Evolutionary conservation across 1,140 invertebrate species (phyloP), one percentile per base, ranked within the genome.

Genomic region (Arctopsyche grandis): DNA sequence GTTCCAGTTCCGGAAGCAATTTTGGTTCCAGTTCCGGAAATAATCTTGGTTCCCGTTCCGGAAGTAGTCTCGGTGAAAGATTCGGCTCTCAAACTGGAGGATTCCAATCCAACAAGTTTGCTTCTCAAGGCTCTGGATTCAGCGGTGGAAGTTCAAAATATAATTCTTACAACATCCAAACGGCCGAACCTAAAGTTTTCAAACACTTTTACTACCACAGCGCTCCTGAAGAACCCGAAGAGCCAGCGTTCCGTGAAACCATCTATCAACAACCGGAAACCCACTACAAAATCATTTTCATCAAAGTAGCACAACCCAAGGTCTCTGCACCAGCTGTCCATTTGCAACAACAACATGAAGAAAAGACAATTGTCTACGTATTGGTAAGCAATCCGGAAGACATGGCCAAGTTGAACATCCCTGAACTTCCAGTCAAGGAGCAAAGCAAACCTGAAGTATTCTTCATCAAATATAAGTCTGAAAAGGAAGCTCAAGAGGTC

Each of bases 281-380:
- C 82, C 93, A 94, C 84, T 94, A 94, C 88, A 94, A 94, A 83
- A 93, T 93, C 63, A 93, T 94, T 75, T 94, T 94, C 88, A 94
- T 94, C 82, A 94, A 94, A 85, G 92, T 93, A 7, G 83, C 89
- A 88, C 84, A 85, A 5, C 63, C 52, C 9, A 21, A 19, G 12
- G n/a, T 44, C 24, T 52, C 26, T 63, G 1, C 48, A n/a, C n/a
- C 10, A 9, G 29, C 19, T 0, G 79, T 91, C n/a, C 19, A 66
- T 26, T 88, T 86, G 46, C 82, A 91, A 43, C 90, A 90, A 9
- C 89, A 88, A 48, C 91, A 92, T 79, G 92, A 94, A 85, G 92
- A 94, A 83, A 94, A 94, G 83, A 94, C 93, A 1, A 88, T 94
- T n/a, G 93, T 94, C 83, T 94, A 94, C 85, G 93, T 94, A 0